Percentiles rank a stretch among this genome's conserved stretches.
Evolutionary conservation across 2,888 invertebrate genomes (phyloP).

Genomic region (Prosopocoilus inquinatus): DNA sequence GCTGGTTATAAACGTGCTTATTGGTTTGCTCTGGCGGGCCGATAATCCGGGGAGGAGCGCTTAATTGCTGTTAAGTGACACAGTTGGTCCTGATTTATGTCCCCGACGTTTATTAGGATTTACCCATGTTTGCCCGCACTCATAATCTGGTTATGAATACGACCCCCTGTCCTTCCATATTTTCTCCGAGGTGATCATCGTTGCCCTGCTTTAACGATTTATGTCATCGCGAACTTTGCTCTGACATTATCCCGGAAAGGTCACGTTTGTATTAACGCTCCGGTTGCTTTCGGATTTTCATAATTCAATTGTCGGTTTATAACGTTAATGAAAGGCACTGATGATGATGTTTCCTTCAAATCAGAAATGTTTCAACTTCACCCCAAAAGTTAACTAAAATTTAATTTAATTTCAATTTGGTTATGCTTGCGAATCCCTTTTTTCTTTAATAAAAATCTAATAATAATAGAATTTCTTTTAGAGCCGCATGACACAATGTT

Average conservation of each 20-base stretch:
- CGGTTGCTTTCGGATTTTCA: no score
- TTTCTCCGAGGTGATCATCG: neutral
- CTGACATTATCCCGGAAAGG: conserved; percentile 8
- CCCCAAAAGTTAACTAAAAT: no score
- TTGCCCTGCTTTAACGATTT: conserved; percentile 14
- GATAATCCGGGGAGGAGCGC: conserved; percentile 36
- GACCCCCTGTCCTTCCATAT: conserved; percentile 24
- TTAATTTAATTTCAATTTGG: no score
- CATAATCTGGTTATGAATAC: conserved; percentile 36
- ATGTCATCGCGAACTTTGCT: conserved; percentile 15
- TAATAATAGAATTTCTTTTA: no score
- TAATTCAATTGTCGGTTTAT: no score
- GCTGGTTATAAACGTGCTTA: conserved; percentile 21
- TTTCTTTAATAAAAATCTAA: no score
- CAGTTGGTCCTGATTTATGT: conserved; percentile 34
- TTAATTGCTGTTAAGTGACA: conserved; percentile 41
- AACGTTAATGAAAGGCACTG: no score
- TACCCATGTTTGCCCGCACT: conserved; percentile 32
- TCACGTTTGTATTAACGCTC: no score
- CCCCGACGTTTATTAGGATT: conserved; percentile 38
- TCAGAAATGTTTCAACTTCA: no score
- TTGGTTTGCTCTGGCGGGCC: conserved; percentile 24
- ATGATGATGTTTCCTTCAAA: no score
- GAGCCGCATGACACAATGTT: no score
- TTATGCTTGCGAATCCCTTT: no score